Evolutionary conservation across 2,113 vertebrate species (phyloP), one percentile per base, ranked within the genome.

Genomic region (Ciconia maguari): DNA sequence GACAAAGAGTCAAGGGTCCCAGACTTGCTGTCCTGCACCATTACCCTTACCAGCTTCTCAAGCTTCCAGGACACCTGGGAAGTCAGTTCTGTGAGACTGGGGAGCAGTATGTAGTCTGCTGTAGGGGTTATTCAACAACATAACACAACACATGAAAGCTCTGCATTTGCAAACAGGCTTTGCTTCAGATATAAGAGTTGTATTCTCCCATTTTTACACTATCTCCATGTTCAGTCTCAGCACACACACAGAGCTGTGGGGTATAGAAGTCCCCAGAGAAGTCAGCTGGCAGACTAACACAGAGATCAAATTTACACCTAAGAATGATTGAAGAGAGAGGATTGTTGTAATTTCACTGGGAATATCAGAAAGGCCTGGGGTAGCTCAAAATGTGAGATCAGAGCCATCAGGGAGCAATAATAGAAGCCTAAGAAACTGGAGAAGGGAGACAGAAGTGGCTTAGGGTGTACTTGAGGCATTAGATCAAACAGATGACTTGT

Each of bases 401-500:
- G 83, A 84, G 51, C 38, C 80, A 64, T 66, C 11, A 68, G 76
- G 65, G 65, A 95, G 57, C 60, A 89, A 68, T 76, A 92, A 52
- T 11, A 48, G 10, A 81, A 86, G 38, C 48, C 60, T 64, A 77
- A 92, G 88, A 92, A 96, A 94, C 64, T 71, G 72, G 52, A 97
- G 78, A 95, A 94, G 44, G 72, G 92, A 89, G 88, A 60, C 48
- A 81, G 65, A 89, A 87, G 72, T 68, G 60, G 61, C 48, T 82
- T 44, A 42, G 36, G 15, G 21, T 68, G 16, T 83, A 81, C 44
- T 83, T 8, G 1, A 93, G 25, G 30, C 24, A 66, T 48, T 29
- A 83, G 68, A 94, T 94, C 80, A 93, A 89, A 97, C 72, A 70
- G 42, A 55, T 41, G 38, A 70, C 48, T 82, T 87, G 24, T 68